Evolutionary conservation across 1,140 invertebrate species (phyloP).

Genomic region (Dendrolimus punctatus): DNA sequence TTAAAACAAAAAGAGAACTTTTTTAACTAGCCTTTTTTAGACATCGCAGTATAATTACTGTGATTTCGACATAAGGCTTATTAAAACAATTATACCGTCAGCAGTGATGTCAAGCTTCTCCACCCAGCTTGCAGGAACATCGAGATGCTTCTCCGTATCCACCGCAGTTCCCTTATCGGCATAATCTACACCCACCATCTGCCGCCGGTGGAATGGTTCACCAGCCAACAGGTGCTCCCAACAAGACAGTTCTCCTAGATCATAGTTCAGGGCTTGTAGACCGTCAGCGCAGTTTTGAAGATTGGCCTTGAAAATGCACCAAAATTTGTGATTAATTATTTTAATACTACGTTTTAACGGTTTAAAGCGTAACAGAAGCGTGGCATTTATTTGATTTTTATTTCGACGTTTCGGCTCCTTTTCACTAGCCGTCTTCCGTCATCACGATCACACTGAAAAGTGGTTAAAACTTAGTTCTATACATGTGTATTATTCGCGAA

Average conservation of each 20-base stretch:
- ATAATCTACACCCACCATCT: conserved; percentile 62
- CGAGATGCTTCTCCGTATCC: conserved; percentile 80
- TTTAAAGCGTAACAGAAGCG: too few species aligned
- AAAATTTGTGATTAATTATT: too few species aligned
- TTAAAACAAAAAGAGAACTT: too few species aligned
- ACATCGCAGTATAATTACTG: too few species aligned
- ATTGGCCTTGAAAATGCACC: conserved; percentile 38
- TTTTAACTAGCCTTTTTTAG: too few species aligned
- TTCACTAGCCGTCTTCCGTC: too few species aligned
- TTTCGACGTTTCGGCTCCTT: too few species aligned
- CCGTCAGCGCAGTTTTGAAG: conserved; percentile 34
- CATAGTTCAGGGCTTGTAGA: conserved; percentile 44
- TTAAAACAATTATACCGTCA: conserved; percentile 65
- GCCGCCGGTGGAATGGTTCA: conserved; percentile 72
- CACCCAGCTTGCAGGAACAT: conserved; percentile 87
- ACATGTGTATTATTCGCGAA: background rate
- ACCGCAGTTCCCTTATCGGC: conserved; percentile 64
- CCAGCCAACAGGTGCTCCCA: conserved; percentile 83
- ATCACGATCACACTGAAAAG: too few species aligned
- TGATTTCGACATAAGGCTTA: background rate
- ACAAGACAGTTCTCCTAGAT: conserved; percentile 72
- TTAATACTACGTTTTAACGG: too few species aligned
- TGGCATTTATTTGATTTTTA: too few species aligned
- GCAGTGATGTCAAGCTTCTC: conserved; percentile 78
- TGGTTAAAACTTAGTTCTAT: too few species aligned